These are phyloP conservation scores for Hydropsyche betteni DNA, from an alignment of 2,888 invertebrate species.

Conservation along the genomic window DNA sequence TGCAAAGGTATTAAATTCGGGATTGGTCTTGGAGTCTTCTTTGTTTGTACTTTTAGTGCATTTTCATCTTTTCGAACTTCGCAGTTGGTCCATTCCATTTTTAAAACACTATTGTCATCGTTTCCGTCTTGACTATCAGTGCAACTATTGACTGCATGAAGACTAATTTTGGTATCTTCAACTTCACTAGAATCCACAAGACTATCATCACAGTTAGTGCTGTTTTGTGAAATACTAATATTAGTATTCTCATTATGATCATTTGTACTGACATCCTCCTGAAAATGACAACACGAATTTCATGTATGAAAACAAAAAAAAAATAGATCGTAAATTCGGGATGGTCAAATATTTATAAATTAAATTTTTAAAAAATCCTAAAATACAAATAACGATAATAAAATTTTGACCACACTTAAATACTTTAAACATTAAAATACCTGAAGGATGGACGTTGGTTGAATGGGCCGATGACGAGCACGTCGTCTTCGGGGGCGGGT, in stretches of 20 bases:
- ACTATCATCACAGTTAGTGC: not conserved
- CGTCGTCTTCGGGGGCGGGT: constrained; percentile 61
- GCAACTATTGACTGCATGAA: not conserved
- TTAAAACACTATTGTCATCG: not conserved
- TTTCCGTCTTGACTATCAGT: not conserved
- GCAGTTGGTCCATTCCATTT: constrained; percentile 54
- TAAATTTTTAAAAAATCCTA: no score
- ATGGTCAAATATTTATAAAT: no score
- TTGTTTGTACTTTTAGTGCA: constrained; percentile 51
- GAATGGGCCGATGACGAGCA: constrained; percentile 60
- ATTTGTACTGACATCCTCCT: not conserved
- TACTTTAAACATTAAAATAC: no score
- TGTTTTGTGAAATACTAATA: constrained; percentile 4
- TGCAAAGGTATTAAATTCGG: constrained; percentile 80
- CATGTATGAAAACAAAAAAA: no score
- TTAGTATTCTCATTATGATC: constrained; percentile 12
- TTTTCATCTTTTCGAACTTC: constrained; percentile 48
- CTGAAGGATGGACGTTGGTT: not conserved
- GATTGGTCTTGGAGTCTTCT: constrained; percentile 69
- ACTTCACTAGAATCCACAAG: not conserved
- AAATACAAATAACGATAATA: no score
- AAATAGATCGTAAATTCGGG: no score
- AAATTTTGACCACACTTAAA: no score
- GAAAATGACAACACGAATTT: not conserved
- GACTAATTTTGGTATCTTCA: not conserved